Evolutionary conservation across 2,797 vertebrate genomes (phyloP).

Genomic region (Falco concolor): DNA sequence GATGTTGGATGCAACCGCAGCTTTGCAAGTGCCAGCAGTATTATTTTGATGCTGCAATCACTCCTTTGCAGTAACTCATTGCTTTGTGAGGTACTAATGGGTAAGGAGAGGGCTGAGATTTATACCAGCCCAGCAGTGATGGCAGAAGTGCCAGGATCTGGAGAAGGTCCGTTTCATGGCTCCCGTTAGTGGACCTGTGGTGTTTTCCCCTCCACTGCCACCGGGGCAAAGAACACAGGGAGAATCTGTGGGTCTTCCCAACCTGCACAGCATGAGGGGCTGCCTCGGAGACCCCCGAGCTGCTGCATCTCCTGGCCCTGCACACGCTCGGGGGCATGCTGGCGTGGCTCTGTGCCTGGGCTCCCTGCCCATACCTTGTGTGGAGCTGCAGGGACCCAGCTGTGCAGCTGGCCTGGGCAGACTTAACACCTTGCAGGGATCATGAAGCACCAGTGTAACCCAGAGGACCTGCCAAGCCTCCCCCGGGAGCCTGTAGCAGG

Average conservation of each 20-base stretch:
- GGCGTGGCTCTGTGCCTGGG: rapidly evolving
- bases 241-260: not conserved
- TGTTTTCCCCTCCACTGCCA: not conserved
- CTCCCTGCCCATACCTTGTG: not conserved
- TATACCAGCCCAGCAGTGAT: not conserved
- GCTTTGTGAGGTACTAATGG: not conserved
- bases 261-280: not conserved
- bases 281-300: not conserved
- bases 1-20: not conserved
- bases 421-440: not conserved
- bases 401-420: not conserved
- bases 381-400: not conserved
- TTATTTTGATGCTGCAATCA: not conserved
- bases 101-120: not conserved
- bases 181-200: not conserved
- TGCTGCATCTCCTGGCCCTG: not conserved
- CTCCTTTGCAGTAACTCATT: not conserved
- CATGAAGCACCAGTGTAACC: rapidly evolving
- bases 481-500: not conserved
- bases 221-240: not conserved
- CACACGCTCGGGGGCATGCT: rapidly evolving
- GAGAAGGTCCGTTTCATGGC: not conserved
- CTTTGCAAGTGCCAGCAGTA: not conserved
- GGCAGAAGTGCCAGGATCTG: not conserved
- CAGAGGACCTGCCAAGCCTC: not conserved